Evolutionary conservation across 2,113 vertebrate genomes (phyloP).

Genomic region (Pollimyrus isidori): DNA sequence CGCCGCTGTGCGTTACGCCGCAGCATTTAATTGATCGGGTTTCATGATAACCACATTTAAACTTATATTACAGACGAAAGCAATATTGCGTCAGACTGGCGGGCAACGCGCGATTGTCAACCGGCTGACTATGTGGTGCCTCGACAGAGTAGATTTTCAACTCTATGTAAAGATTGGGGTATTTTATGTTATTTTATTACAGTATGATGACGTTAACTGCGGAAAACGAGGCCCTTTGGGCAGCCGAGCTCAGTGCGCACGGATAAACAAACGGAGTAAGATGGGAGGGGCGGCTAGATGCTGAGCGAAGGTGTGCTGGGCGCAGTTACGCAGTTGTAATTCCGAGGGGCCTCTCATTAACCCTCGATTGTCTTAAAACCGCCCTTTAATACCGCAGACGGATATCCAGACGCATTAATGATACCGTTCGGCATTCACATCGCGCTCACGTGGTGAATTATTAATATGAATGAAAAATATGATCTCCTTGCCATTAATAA

Average conservation of each 20-base stretch:
- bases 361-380: background rate
- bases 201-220: constrained; percentile 19
- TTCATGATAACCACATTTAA: background rate
- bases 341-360: constrained; percentile 21
- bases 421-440: background rate
- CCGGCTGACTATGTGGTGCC: background rate
- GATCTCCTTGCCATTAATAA: background rate
- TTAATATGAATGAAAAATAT: background rate
- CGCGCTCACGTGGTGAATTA: background rate
- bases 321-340: constrained; percentile 60
- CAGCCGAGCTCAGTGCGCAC: constrained; percentile 10
- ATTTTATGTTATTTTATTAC: background rate
- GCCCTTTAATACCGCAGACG: background rate
- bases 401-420: background rate
- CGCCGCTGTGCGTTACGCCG: background rate
- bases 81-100: background rate
- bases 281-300: constrained; percentile 22
- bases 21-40: background rate
- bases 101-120: background rate
- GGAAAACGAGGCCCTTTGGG: constrained; percentile 16
- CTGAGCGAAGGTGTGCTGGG: constrained; percentile 27
- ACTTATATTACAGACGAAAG: background rate
- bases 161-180: background rate
- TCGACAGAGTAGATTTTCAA: background rate
- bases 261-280: constrained; percentile 24